Evolutionary conservation across 2,888 invertebrate species (phyloP).

Genomic region (Amorpha juglandis): DNA sequence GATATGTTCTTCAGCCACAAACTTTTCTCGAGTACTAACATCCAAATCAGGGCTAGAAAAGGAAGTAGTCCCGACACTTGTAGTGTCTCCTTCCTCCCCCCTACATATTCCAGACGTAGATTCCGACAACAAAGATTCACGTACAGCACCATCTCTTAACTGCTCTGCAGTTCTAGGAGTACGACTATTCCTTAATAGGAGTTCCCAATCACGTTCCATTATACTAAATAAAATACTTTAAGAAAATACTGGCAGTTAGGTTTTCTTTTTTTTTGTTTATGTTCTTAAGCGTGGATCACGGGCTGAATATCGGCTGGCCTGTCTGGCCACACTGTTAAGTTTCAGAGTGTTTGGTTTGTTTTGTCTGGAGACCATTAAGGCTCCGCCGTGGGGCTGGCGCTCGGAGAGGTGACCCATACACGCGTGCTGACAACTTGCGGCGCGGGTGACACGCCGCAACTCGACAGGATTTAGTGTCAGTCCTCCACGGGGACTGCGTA

Average conservation of each 20-base stretch:
- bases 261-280: conserved; percentile 56
- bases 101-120: conserved; percentile 80
- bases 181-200: conserved; percentile 62
- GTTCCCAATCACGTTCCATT: conserved; percentile 67
- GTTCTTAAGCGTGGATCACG: conserved; percentile 85
- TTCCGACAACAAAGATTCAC: conserved; percentile 73
- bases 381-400: conserved; percentile 56
- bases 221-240: conserved; percentile 51
- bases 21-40: conserved; percentile 55
- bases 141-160: conserved; percentile 54
- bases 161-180: conserved; percentile 57
- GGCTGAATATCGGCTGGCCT: conserved; percentile 79
- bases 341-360: conserved; percentile 79
- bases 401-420: conserved; percentile 70
- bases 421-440: conserved; percentile 57
- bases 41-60: conserved; percentile 75
- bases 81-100: conserved; percentile 66
- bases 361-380: conserved; percentile 84
- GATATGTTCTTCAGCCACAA: conserved; percentile 47
- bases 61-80: conserved; percentile 60
- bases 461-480: background rate
- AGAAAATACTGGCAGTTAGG: conserved; percentile 69
- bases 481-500: background rate
- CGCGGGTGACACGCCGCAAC: conserved; percentile 61
- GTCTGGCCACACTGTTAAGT: conserved; percentile 78